phyloP scores from a whole-genome alignment of 2,113 vertebrate species.

The Oncorhynchus tshawytscha region DNA sequence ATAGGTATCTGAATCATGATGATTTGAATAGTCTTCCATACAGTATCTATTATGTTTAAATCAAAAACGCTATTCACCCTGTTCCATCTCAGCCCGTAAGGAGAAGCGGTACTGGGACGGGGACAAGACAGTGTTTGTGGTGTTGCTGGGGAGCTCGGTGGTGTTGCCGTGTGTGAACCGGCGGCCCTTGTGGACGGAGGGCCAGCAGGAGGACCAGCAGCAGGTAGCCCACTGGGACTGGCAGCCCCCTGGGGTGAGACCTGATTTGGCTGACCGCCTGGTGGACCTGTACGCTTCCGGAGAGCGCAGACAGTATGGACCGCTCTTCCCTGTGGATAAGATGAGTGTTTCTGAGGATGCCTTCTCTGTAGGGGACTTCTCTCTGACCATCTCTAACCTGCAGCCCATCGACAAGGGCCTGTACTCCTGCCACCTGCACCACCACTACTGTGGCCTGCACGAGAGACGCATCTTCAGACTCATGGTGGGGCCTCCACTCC shows the following conservation, averaged over 20 bases:
- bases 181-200: slow-evolving; percentile 85
- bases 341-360: slow-evolving; percentile 81
- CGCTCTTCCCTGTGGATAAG: slow-evolving; percentile 77
- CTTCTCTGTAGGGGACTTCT: slow-evolving; percentile 89
- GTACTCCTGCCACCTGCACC: slow-evolving; percentile 93
- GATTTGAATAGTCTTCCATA: not conserved
- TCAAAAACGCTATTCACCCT: not conserved
- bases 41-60: not conserved
- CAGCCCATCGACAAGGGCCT: slow-evolving; percentile 82
- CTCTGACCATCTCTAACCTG: slow-evolving; percentile 75
- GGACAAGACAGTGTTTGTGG: slow-evolving; percentile 83
- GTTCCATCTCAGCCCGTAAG: slow-evolving; percentile 69
- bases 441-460: slow-evolving; percentile 93
- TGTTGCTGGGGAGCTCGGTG: slow-evolving; percentile 75
- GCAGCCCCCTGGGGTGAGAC: slow-evolving; percentile 87
- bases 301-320: slow-evolving; percentile 83
- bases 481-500: slow-evolving; percentile 65
- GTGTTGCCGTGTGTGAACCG: slow-evolving; percentile 85
- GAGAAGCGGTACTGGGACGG: slow-evolving; percentile 82
- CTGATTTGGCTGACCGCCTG: slow-evolving; percentile 86
- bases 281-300: slow-evolving; percentile 92
- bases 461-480: slow-evolving; percentile 88
- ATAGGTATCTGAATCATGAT: not conserved
- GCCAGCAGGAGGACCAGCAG: slow-evolving; percentile 86
- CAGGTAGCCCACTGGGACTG: slow-evolving; percentile 97